Evolutionary conservation across 2,888 invertebrate species (phyloP).

Genomic region (Campopleginae sp.): DNA sequence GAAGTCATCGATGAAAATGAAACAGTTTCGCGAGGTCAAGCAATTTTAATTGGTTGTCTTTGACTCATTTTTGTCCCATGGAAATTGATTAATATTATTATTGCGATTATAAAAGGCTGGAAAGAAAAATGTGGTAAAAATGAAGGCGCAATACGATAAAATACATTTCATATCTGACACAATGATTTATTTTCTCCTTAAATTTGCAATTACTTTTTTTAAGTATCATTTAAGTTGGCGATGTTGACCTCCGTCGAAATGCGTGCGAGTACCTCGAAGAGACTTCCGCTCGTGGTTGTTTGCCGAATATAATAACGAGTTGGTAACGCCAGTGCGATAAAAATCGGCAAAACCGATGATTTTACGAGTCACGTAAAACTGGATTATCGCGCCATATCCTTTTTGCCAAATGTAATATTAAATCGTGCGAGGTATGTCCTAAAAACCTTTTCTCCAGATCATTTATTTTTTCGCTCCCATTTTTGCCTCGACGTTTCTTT

Average conservation of each 20-base stretch:
- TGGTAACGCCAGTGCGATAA: conserved; percentile 13
- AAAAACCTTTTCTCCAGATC: conserved; percentile 19
- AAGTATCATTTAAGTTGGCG: conserved; percentile 10
- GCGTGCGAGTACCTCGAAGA: not conserved
- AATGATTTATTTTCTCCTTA: not conserved
- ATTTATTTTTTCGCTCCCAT: not conserved
- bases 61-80: not conserved
- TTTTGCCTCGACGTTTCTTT: not conserved
- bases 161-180: conserved; percentile 21
- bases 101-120: not conserved
- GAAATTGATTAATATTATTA: not conserved
- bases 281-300: conserved; percentile 49
- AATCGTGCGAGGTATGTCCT: conserved; percentile 17
- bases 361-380: conserved; percentile 22
- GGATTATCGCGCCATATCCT: conserved; percentile 12
- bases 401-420: conserved; percentile 22
- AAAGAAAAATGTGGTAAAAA: not conserved
- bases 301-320: conserved; percentile 48
- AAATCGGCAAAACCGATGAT: conserved; percentile 41
- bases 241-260: conserved; percentile 25
- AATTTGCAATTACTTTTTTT: conserved; percentile 4
- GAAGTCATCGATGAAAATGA: not conserved
- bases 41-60: not conserved
- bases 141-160: not conserved
- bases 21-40: not conserved